These are phyloP conservation scores for Miltochrista miniata DNA, from an alignment of 2,888 invertebrate species.

Conservation along the genomic window DNA sequence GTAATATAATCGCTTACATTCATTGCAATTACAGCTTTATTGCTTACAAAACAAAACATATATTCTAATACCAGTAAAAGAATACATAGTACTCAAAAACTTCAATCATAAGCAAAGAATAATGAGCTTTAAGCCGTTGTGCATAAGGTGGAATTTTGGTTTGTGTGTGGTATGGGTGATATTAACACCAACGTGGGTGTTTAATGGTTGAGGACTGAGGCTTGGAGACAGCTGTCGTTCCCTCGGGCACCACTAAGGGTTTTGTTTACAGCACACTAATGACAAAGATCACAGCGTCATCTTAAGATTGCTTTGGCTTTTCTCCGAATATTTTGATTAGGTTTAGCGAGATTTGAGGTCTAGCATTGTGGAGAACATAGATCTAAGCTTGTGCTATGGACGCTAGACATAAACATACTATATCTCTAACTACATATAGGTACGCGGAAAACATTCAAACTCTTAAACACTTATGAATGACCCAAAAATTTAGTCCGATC, in stretches of 20 bases:
- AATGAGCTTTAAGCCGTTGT: conserved; percentile 9
- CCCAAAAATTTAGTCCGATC: too few relatives aligned
- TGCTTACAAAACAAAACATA: conserved; percentile 33
- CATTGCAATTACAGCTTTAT: conserved; percentile 41
- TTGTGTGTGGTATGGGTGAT: conserved; percentile 34
- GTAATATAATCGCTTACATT: conserved; percentile 36
- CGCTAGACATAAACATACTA: too few relatives aligned
- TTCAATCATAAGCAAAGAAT: conserved; percentile 19
- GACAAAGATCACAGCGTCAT: conserved; percentile 56
- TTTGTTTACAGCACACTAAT: conserved; percentile 78
- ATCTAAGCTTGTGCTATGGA: too few relatives aligned
- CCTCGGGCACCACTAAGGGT: conserved; percentile 68
- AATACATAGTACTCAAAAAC: conserved; percentile 21
- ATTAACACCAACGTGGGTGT: conserved; percentile 65
- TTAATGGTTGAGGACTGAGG: conserved; percentile 70
- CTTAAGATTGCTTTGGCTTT: conserved; percentile 27
- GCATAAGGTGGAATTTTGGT: conserved; percentile 38
- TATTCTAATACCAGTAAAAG: conserved; percentile 33
- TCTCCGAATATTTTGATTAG: conserved; percentile 25
- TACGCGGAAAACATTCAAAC: too few relatives aligned
- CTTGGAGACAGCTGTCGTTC: conserved; percentile 79
- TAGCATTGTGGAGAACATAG: too few relatives aligned
- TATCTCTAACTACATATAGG: too few relatives aligned
- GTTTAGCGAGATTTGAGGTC: conserved; percentile 11
- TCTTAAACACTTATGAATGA: too few relatives aligned